These are phyloP conservation scores for Furcula furcula DNA, from an alignment of 2,888 invertebrate species.

Conservation along the genomic window DNA sequence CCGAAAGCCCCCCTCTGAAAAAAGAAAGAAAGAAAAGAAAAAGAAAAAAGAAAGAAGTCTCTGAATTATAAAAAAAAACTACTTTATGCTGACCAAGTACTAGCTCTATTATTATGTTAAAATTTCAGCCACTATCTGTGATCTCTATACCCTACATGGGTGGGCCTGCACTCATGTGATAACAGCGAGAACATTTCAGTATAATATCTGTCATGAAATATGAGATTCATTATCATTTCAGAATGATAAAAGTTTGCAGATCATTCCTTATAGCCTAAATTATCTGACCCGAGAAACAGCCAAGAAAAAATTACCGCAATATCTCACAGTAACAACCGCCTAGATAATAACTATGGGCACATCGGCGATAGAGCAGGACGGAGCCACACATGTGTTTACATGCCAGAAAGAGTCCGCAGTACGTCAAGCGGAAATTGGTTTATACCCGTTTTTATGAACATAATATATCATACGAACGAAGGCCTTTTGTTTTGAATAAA, in stretches of 20 bases:
- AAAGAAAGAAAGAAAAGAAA: too few relatives aligned
- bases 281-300: conserved; percentile 5
- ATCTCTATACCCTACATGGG: too few relatives aligned
- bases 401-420: conserved; percentile 16
- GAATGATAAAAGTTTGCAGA: conserved; percentile 20
- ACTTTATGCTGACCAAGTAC: too few relatives aligned
- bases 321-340: conserved; percentile 28
- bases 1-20: too few relatives aligned
- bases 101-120: too few relatives aligned
- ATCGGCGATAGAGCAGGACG: conserved; percentile 16
- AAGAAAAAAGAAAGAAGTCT: too few relatives aligned
- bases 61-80: too few relatives aligned
- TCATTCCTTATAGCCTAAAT: conserved; percentile 17
- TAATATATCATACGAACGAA: conserved; percentile 37
- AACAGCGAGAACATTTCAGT: too few relatives aligned
- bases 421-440: conserved; percentile 30
- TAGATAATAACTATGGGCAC: conserved; percentile 30
- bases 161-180: too few relatives aligned
- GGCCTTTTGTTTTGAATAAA: conserved; percentile 37
- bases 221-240: conserved; percentile 11
- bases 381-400: conserved; percentile 4
- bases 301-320: conserved; percentile 28
- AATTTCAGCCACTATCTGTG: too few relatives aligned
- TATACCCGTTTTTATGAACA: conserved; percentile 42
- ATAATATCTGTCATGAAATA: background rate